Base-by-base conservation (phyloP, 1,140 invertebrate species). In the Drosophila navojoa region DNA sequence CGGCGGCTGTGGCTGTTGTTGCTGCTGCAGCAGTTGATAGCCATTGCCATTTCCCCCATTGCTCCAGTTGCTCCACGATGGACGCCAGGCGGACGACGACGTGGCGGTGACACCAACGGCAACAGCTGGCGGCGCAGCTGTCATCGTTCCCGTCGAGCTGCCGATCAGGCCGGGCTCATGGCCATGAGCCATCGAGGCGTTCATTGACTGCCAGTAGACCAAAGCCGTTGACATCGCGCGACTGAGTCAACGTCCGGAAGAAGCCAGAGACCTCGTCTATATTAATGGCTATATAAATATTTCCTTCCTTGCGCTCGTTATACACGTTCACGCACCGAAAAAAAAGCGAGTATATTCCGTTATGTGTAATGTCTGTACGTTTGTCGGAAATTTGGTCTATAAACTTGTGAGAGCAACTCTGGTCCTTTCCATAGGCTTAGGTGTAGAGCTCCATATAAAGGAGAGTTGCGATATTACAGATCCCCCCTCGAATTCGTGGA, bases 191-290 rank as follows among this genome's bases (percentile, higher is more conserved):
- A 25, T 38, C 42, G 35, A 40, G 32, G 68, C 67, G 77, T 82
- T 87, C 55, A 73, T 80, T 75, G 76, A 80, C 67, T 87, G 85
- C 84, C 84, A 87, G 63, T 79, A 89, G 67, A 87, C 50, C 57
- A 89, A 44, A 42, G 76, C 69, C 47, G 61, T 47, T 19, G 64
- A 50, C 60, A 67, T 71, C 40, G 63, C 40, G 63, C 59, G 49
- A 55, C 29, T 49, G 15, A 45, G 42, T 44, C 52, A 25, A 38
- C 11, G 35, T 38, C 35, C 35, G 35, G 35, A 38, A 38, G 35
- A 45, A 16, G n/a, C 42, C n/a, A 15, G n/a, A 45, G 13, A n/a
- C 6, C 15, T 16, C 6, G 7, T 16, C 42, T 45, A 45, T 69
- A 69, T 61, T 61, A 52, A 69, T 69, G 27, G 19, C 47, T 69